These are phyloP conservation scores for Rhopalosiphum padi DNA, from an alignment of 1,140 invertebrate species.

Conservation along the genomic window DNA sequence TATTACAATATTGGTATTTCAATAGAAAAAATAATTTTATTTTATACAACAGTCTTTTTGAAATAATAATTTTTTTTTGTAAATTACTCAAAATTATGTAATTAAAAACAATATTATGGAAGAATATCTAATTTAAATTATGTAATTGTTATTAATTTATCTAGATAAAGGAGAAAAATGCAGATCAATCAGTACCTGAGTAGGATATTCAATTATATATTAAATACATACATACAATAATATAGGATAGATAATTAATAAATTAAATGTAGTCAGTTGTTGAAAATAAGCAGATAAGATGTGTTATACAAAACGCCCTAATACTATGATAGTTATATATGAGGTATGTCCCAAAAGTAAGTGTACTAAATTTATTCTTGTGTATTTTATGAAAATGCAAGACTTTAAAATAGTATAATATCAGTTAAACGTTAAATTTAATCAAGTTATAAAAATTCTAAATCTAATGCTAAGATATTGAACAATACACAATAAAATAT, in stretches of 20 bases:
- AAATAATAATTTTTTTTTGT: background rate
- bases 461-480: background rate
- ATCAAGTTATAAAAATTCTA: background rate
- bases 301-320: background rate
- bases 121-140: background rate
- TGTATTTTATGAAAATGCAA: background rate
- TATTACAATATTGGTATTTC: constrained; percentile 33
- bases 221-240: background rate
- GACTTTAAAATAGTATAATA: background rate
- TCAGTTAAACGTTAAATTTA: background rate
- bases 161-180: background rate
- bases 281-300: background rate
- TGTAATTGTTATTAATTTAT: background rate
- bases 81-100: background rate
- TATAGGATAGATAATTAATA: background rate
- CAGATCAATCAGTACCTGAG: background rate
- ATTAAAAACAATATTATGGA: background rate
- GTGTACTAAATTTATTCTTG: background rate
- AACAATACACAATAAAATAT: background rate
- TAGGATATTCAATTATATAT: background rate
- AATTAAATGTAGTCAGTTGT: background rate
- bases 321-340: constrained; percentile 22
- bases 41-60: constrained; percentile 35
- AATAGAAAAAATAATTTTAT: constrained; percentile 25
- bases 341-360: background rate